Base-by-base conservation (phyloP, 2,888 invertebrate species). In the Caenorhabditis sp. region DNA sequence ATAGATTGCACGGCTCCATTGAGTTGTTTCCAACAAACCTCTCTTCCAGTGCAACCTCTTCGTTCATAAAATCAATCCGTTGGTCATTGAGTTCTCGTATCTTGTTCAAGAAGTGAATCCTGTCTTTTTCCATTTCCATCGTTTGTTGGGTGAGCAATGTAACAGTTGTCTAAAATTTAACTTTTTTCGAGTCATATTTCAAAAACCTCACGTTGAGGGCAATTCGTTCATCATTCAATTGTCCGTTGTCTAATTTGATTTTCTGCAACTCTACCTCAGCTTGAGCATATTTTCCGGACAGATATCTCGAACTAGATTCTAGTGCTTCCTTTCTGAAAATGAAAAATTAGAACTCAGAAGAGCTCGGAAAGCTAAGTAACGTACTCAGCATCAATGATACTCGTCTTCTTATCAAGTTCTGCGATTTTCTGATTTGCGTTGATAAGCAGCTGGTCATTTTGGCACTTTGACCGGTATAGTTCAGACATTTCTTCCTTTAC, bases 91-190 rank as follows among this genome's bases (percentile, higher is more conserved):
- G 95, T 88, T 95, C 95, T 92, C 97, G 96, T 89, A 97, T 94
- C 88, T 96, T 94, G 86, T 96, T 96, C 76, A 97, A 94, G 85
- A 97, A 93, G 84, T 95, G 94, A 50, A 95, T 94, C 93, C 97
- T 96, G 94, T 97, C 97, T 91, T 95, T 95, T 95, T 96, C 93
- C 83, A 98, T 98, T 93, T 98, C 98, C 90, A 95, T 94, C 72
- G 98, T 92, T 87, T 96, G 95, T 93, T 97, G 80, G 5, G 62
- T 69, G 11, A 82, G 53, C 47, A 53, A 37, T 2, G 37, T 69
- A 2, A 65, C 67, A 6, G 78, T 64, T 0, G 68, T 51, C 81
- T 81, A 56, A 55, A 77, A 55, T 15, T 6, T 26, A 60, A 32
- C 8, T 8, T 47, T 47, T 28, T 32, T 44, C n/a, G 2, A 13